A percentile compares a stretch with the other conserved stretches of the same genome.
Evolutionary conservation across 2,113 vertebrate species (phyloP).

Genomic region (Lagopus muta): DNA sequence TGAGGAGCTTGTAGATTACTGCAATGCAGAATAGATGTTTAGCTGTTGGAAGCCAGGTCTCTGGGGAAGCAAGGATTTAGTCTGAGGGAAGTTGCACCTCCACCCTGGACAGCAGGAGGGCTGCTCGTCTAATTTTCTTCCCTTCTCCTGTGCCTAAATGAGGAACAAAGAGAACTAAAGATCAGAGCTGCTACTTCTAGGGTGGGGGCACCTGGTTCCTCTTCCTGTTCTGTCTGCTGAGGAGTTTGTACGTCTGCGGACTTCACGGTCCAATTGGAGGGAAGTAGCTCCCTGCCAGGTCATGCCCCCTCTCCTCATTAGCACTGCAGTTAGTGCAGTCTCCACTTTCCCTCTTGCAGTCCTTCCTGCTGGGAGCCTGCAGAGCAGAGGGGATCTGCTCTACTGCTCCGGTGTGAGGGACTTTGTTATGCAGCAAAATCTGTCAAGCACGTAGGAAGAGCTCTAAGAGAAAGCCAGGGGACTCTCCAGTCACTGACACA

Average conservation of each 20-base stretch:
- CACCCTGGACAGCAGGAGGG: background rate
- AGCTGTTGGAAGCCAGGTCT: accelerated
- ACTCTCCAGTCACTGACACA: background rate
- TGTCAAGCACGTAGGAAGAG: background rate
- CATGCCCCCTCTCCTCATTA: background rate
- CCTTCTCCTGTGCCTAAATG: background rate
- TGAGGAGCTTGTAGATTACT: background rate
- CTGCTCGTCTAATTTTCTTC: background rate
- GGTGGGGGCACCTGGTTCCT: background rate
- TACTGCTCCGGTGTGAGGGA: accelerated
- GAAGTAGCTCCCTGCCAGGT: background rate
- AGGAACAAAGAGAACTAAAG: background rate
- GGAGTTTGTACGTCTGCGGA: accelerated
- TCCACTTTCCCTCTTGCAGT: background rate
- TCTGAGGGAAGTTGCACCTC: background rate
- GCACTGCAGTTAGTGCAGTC: background rate
- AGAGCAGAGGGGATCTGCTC: background rate
- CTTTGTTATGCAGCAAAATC: background rate
- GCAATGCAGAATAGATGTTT: accelerated
- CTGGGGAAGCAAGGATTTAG: background rate
- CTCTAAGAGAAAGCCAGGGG: background rate
- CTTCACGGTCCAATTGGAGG: background rate
- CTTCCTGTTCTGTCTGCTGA: background rate
- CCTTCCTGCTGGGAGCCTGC: background rate
- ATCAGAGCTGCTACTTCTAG: background rate